Evolutionary conservation across 2,113 vertebrate genomes (phyloP).

Genomic region (Hippocampus abdominalis): DNA sequence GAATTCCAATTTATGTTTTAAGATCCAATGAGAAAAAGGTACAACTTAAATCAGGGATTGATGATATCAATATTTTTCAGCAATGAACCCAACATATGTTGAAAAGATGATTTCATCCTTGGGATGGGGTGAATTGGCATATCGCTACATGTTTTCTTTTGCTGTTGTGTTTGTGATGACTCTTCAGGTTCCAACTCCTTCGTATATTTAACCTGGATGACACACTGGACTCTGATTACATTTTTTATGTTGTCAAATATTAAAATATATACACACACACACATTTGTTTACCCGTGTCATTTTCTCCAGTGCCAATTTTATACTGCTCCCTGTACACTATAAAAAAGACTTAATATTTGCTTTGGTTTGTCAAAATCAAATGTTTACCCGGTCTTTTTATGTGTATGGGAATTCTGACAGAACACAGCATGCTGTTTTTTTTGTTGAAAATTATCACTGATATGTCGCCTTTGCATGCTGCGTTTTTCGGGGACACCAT

Average conservation of each 20-base stretch:
- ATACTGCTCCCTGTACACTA: not conserved
- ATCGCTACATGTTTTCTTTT: not conserved
- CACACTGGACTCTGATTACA: not conserved
- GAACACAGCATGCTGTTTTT: not conserved
- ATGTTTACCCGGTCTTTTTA: not conserved
- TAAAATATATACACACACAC: too few species aligned
- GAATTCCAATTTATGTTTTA: not conserved
- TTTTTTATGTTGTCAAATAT: slow-evolving; percentile 4
- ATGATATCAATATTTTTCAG: not conserved
- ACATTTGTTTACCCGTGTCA: too few species aligned
- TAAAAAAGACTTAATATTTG: not conserved
- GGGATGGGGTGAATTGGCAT: not conserved
- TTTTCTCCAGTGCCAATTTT: not conserved
- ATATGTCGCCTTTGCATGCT: not conserved
- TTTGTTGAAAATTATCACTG: not conserved
- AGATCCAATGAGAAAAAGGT: not conserved
- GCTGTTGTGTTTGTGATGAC: not conserved
- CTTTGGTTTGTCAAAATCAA: not conserved
- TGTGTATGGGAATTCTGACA: not conserved
- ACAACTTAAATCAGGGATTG: not conserved
- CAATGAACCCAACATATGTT: not conserved
- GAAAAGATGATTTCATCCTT: not conserved
- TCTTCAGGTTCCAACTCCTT: not conserved
- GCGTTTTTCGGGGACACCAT: not conserved
- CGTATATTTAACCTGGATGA: not conserved